A percentile compares a stretch with the other conserved stretches of the same genome.
phyloP scores from a whole-genome alignment of 2,888 invertebrate genomes.

The Oscheius sp. region DNA sequence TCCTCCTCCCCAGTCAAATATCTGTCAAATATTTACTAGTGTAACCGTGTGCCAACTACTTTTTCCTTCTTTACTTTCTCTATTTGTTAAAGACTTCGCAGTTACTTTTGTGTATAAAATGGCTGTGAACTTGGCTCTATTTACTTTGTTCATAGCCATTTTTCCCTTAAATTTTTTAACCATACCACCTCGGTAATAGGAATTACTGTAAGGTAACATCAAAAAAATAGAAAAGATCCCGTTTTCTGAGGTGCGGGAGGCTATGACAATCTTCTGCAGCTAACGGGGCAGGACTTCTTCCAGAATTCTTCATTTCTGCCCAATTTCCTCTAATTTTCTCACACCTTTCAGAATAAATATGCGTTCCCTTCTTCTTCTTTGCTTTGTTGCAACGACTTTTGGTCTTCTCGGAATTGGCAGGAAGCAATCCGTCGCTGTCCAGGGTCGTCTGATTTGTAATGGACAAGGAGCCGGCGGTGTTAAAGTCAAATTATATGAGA shows the following conservation, averaged over 20 bases:
- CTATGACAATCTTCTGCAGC: no score
- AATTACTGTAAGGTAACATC: no score
- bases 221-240: no score
- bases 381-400: conserved; percentile 24
- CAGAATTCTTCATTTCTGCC: no score
- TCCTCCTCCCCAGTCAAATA: neutral
- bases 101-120: neutral
- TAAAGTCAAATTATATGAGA: conserved; percentile 59
- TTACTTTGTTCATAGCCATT: neutral
- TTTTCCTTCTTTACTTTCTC: neutral
- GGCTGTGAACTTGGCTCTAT: neutral
- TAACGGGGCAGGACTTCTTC: no score
- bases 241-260: no score
- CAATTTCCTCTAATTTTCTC: neutral
- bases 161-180: neutral
- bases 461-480: conserved; percentile 50
- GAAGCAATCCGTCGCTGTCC: conserved; percentile 56
- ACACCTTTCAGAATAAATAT: neutral
- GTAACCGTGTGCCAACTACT: conserved; percentile 3
- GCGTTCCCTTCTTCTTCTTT: conserved; percentile 15
- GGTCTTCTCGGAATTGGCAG: conserved; percentile 54
- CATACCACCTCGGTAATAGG: no score
- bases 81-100: neutral
- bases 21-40: conserved; percentile 12
- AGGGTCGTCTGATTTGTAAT: conserved; percentile 56